Evolutionary conservation across 2,113 vertebrate genomes (phyloP).

Genomic region (Neodon shergylaensis): DNA sequence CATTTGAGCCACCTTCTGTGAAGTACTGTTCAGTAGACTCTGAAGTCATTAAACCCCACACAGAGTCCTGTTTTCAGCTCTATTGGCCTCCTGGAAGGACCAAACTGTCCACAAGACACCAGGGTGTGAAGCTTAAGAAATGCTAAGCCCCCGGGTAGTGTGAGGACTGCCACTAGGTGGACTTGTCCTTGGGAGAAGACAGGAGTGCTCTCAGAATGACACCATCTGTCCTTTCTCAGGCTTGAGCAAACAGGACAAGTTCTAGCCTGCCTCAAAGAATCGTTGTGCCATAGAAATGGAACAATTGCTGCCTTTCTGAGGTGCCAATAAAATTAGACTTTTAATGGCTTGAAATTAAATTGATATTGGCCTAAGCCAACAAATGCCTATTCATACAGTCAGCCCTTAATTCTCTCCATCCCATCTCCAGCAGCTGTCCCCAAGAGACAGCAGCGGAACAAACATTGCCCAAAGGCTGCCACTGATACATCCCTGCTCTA

Average conservation of each 20-base stretch:
- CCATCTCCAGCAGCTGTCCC: background rate
- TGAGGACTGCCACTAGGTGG: background rate
- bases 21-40: background rate
- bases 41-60: background rate
- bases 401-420: background rate
- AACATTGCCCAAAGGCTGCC: background rate
- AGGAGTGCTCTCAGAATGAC: background rate
- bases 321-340: constrained; percentile 59
- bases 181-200: background rate
- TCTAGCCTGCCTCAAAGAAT: constrained; percentile 18
- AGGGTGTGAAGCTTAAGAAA: background rate
- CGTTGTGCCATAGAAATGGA: constrained; percentile 24
- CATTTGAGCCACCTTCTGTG: background rate
- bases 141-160: background rate
- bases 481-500: background rate
- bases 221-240: background rate
- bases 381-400: constrained; percentile 38
- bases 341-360: constrained; percentile 61
- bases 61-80: background rate
- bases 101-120: background rate
- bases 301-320: constrained; percentile 66
- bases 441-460: background rate
- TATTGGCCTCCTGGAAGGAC: background rate
- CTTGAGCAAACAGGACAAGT: constrained; percentile 62
- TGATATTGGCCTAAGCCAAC: constrained; percentile 48